Percentiles rank a stretch among this genome's conserved stretches.
Conservation (phyloP, 1,140 invertebrate species). For the Cotesia typhae region DNA sequence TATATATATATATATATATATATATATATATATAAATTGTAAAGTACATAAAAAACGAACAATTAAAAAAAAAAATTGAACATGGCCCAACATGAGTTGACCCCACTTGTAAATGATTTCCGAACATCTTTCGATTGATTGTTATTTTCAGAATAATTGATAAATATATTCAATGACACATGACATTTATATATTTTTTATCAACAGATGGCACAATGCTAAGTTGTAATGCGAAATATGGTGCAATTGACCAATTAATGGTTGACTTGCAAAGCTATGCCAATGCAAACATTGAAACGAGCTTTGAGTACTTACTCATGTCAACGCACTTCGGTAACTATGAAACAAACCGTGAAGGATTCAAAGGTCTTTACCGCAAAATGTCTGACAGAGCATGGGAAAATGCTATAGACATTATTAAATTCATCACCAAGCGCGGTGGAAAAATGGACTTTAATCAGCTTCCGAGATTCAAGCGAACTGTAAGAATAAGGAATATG, state of each 20-base stretch:
- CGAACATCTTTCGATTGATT: too few species aligned
- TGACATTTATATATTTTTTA: neutral
- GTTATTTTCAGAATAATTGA: constrained; percentile 13
- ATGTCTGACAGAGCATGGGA: constrained; percentile 79
- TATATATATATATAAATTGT: too few species aligned
- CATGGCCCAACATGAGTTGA: too few species aligned
- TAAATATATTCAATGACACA: neutral
- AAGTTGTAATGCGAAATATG: constrained; percentile 76
- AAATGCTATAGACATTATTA: constrained; percentile 77
- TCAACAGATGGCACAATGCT: constrained; percentile 49
- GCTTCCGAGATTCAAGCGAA: constrained; percentile 48
- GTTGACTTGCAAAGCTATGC: constrained; percentile 69
- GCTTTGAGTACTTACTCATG: constrained; percentile 78
- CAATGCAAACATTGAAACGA: constrained; percentile 73
- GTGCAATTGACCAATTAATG: constrained; percentile 66
- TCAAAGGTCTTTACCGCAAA: constrained; percentile 77
- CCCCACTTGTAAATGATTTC: too few species aligned
- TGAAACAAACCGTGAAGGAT: constrained; percentile 78
- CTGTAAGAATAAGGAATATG: constrained; percentile 40
- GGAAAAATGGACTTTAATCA: constrained; percentile 65
- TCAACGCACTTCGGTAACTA: constrained; percentile 82
- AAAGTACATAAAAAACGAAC: too few species aligned
- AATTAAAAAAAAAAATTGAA: too few species aligned
- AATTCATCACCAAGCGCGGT: constrained; percentile 79
- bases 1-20: too few species aligned